Conservation (phyloP, 2,888 invertebrate species). For the Papilio gigon region DNA sequence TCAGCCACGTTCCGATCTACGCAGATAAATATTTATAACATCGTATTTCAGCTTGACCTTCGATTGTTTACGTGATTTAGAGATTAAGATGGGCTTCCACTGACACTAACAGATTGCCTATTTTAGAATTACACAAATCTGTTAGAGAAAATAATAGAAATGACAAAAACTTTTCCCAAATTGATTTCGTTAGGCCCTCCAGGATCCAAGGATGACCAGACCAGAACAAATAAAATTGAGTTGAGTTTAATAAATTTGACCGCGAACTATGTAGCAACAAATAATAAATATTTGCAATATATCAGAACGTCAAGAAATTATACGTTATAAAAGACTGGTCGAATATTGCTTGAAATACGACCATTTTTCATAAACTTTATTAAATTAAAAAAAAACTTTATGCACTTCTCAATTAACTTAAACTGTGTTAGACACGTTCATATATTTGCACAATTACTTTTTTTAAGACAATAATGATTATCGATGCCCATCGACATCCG, state of each 20-base stretch:
- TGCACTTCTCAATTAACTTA: too few relatives aligned
- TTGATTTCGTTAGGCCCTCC: neutral
- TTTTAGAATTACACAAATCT: neutral
- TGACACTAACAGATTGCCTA: neutral
- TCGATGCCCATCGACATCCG: too few relatives aligned
- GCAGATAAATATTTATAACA: neutral
- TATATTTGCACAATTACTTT: too few relatives aligned
- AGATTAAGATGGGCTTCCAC: constrained; percentile 3
- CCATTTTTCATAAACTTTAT: too few relatives aligned
- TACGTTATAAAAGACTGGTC: too few relatives aligned
- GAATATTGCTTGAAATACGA: too few relatives aligned
- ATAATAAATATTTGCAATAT: neutral
- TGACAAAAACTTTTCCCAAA: too few relatives aligned
- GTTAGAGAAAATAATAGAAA: neutral
- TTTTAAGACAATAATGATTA: too few relatives aligned
- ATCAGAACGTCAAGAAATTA: neutral
- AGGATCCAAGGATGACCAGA: neutral
- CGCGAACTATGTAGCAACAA: neutral
- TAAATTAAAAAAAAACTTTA: too few relatives aligned
- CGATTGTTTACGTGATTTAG: neutral
- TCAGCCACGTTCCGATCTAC: neutral
- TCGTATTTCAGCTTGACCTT: constrained; percentile 15
- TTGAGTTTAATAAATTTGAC: too few relatives aligned
- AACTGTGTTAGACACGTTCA: too few relatives aligned
- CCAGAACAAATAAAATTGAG: too few relatives aligned